These are phyloP conservation scores for Caerostris darwini DNA, from an alignment of 1,140 invertebrate genomes.

Conservation along the genomic window DNA sequence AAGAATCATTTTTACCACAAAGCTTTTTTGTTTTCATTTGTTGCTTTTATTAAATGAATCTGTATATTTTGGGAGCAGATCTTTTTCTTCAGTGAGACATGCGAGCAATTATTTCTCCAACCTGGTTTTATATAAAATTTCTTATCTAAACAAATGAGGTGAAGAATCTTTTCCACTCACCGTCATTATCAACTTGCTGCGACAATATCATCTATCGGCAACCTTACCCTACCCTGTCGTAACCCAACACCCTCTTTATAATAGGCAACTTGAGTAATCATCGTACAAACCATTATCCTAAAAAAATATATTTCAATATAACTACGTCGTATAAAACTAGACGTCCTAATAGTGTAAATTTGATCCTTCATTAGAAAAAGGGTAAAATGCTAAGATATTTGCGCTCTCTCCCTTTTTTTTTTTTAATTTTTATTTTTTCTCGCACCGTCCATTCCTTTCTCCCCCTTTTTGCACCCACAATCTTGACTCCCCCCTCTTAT, in stretches of 20 bases:
- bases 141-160: conserved; percentile 39
- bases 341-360: conserved; percentile 77
- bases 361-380: conserved; percentile 78
- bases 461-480: conserved; percentile 25
- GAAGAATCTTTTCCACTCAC: not conserved
- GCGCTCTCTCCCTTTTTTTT: not conserved
- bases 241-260: conserved; percentile 63
- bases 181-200: conserved; percentile 26
- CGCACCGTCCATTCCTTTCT: not conserved
- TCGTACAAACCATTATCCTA: conserved; percentile 72
- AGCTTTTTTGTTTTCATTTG: too few relatives aligned
- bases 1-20: too few relatives aligned
- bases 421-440: not conserved
- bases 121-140: not conserved
- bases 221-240: not conserved
- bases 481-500: conserved; percentile 62
- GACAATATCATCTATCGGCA: conserved; percentile 13
- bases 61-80: too few relatives aligned
- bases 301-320: conserved; percentile 78
- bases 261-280: conserved; percentile 76
- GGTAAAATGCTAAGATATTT: conserved; percentile 73
- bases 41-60: too few relatives aligned
- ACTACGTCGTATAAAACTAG: conserved; percentile 77
- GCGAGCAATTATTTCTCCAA: not conserved
- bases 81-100: too few relatives aligned